Evolutionary conservation across 2,888 invertebrate genomes (phyloP).

Genomic region (Electrophaes corylata): DNA sequence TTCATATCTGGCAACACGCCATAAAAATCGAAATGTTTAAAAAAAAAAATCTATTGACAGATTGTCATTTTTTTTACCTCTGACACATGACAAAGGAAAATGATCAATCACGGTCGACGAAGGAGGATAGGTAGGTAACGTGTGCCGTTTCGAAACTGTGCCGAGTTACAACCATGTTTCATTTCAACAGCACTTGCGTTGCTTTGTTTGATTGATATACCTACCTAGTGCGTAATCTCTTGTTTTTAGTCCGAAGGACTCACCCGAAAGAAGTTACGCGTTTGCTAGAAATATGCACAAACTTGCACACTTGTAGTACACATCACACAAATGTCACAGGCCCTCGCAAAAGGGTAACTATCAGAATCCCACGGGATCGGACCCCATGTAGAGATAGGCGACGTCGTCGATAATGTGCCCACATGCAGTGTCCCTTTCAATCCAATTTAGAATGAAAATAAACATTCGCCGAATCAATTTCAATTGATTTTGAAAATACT

Average conservation of each 20-base stretch:
- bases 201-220: conserved; percentile 75
- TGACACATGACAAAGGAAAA: conserved; percentile 37
- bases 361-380: conserved; percentile 75
- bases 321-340: conserved; percentile 23
- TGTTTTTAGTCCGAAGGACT: conserved; percentile 57
- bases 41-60: conserved; percentile 26
- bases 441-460: conserved; percentile 52
- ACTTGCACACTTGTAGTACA: neutral
- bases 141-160: conserved; percentile 68
- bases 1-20: conserved; percentile 19
- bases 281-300: conserved; percentile 8
- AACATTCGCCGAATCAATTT: conserved; percentile 33
- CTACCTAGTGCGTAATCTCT: conserved; percentile 72
- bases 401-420: conserved; percentile 72
- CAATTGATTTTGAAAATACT: conserved; percentile 30
- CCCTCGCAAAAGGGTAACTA: conserved; percentile 60
- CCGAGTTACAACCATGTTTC: conserved; percentile 51
- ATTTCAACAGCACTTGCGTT: conserved; percentile 58
- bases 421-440: conserved; percentile 71
- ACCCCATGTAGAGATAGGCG: conserved; percentile 78
- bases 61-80: conserved; percentile 21
- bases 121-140: conserved; percentile 64
- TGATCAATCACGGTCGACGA: conserved; percentile 39
- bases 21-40: conserved; percentile 3
- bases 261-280: conserved; percentile 54